Evolutionary conservation across 1,140 invertebrate species (phyloP).

Genomic region (Drosophila suzukii): DNA sequence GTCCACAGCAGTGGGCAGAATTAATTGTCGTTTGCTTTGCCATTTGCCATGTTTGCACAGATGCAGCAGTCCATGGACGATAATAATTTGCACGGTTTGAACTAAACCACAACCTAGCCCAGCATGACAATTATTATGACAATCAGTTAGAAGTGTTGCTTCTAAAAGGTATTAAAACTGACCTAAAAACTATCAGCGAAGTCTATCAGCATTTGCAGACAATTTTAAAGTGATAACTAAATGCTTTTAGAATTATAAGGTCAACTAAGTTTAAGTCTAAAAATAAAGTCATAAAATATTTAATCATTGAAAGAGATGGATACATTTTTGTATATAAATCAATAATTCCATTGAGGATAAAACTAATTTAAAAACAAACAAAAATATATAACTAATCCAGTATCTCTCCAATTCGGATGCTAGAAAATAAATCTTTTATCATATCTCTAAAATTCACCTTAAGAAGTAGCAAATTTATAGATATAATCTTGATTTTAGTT

Average conservation of each 20-base stretch:
- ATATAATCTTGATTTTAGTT: background rate
- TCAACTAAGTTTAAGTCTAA: too few species aligned
- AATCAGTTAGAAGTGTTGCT: constrained; percentile 24
- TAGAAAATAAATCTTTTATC: background rate
- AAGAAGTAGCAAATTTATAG: too few species aligned
- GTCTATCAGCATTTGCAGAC: too few species aligned
- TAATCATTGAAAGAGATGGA: too few species aligned
- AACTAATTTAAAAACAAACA: too few species aligned
- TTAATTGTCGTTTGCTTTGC: constrained; percentile 67
- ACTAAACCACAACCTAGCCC: constrained; percentile 18
- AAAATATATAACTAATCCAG: too few species aligned
- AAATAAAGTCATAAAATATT: background rate
- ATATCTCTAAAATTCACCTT: background rate
- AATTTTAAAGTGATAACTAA: too few species aligned
- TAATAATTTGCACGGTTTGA: constrained; percentile 37
- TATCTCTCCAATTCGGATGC: too few species aligned
- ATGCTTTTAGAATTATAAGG: too few species aligned
- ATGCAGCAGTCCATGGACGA: constrained; percentile 21
- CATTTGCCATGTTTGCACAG: constrained; percentile 58
- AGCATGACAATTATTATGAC: constrained; percentile 40
- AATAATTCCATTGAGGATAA: too few species aligned
- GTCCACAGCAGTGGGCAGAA: constrained; percentile 56
- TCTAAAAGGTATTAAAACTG: background rate
- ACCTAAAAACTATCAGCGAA: background rate
- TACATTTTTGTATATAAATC: too few species aligned